phyloP scores from a whole-genome alignment of 2,888 invertebrate species.

The Pachliopta kotzebuea region DNA sequence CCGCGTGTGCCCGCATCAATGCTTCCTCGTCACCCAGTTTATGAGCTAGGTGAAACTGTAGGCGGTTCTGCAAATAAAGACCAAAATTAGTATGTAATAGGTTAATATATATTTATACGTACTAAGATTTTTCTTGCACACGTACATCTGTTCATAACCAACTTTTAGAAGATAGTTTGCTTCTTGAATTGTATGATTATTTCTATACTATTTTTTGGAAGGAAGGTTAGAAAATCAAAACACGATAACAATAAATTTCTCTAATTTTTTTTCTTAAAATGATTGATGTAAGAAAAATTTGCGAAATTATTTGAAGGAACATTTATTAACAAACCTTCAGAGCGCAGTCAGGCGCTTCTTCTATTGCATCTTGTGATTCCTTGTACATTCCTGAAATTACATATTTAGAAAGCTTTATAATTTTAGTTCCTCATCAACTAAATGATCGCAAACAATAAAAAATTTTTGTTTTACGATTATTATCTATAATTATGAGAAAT shows the following conservation, averaged over 20 bases:
- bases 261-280: too few relatives aligned
- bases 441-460: too few relatives aligned
- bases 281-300: too few relatives aligned
- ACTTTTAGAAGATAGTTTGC: too few relatives aligned
- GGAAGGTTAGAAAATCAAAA: too few relatives aligned
- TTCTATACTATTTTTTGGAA: too few relatives aligned
- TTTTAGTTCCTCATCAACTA: not conserved
- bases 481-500: not conserved
- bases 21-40: conserved; percentile 94
- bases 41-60: conserved; percentile 96
- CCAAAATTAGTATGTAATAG: not conserved
- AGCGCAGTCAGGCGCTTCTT: conserved; percentile 83
- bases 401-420: not conserved
- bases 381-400: conserved; percentile 78
- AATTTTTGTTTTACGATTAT: too few relatives aligned
- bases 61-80: conserved; percentile 81
- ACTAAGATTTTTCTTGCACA: too few relatives aligned
- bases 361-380: conserved; percentile 83
- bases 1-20: conserved; percentile 90
- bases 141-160: too few relatives aligned
- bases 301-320: not conserved
- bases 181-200: too few relatives aligned
- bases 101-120: not conserved
- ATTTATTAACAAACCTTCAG: conserved; percentile 67
- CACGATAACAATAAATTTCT: too few relatives aligned